Evolutionary conservation across 1,140 invertebrate species (phyloP), one percentile per base, ranked within the genome.

Genomic region (Aphis gossypii): DNA sequence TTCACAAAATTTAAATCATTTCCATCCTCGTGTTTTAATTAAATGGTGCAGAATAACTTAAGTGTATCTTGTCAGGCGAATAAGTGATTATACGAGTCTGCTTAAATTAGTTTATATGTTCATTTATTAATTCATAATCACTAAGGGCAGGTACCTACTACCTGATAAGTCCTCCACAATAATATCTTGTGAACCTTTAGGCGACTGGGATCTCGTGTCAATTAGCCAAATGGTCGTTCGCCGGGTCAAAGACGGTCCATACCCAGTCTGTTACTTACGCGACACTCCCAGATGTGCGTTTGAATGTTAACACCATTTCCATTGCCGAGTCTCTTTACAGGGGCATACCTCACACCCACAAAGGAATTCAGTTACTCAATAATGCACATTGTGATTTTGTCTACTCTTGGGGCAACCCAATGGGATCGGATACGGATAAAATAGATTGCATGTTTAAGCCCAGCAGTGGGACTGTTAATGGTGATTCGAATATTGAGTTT

Each of bases 391-490:
- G 48, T n/a, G 82, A 83, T 93, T 68, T 84, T 0, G 35, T 56
- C 68, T 93, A 86, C 92, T 93, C 68, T 11, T 93, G 92, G 92
- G 92, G 92, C 11, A 56, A 25, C 41, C 92, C 92, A 2, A 21
- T 84, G 51, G 92, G 76, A 35, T 30, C 35, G 44, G 44, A 84
- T n/a, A 6, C 92, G 20, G 41, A 86, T 86, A 14, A 9, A 25
- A n/a, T 84, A 38, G 44, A 84, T 46, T 93, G 92, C 25, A 25
- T 11, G 68, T 18, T 84, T 18, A 41, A 56, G 48, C 92, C 92
- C 48, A 25, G 82, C 14, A 56, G 41, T 25, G 92, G 92, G n/a
- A 51, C 48, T 2, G 48, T 93, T 8, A 4, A 35, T 25, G 25
- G 92, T 3, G 1, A 92, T 14, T 4, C 82, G 23, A n/a, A 20